Evolutionary conservation across 2,797 vertebrate species (phyloP).

Genomic region (Danio jaintianensis): DNA sequence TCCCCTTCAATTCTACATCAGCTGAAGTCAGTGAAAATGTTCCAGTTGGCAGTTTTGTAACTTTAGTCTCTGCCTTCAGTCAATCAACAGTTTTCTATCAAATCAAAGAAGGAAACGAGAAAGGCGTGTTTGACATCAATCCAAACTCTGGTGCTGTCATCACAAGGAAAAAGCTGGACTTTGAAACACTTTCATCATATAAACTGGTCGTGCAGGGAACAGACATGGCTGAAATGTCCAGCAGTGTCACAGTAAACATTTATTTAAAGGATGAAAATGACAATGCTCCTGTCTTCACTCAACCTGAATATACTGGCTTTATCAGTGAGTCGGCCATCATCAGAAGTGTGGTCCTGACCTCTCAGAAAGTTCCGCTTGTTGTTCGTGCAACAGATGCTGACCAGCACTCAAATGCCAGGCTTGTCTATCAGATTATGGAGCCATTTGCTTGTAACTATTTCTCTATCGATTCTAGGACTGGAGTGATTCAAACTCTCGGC

Average conservation of each 20-base stretch:
- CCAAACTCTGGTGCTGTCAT: conserved; percentile 84
- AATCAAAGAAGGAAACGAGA: conserved; percentile 83
- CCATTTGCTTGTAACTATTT: conserved; percentile 83
- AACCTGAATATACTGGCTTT: conserved; percentile 79
- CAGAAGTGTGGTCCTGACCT: conserved; percentile 83
- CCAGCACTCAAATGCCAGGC: conserved; percentile 80
- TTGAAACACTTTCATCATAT: conserved; percentile 79
- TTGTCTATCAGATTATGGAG: conserved; percentile 86
- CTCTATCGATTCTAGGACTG: conserved; percentile 85
- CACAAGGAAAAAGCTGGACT: conserved; percentile 82
- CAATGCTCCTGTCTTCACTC: conserved; percentile 80
- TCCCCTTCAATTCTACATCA: conserved; percentile 78
- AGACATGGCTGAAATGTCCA: conserved; percentile 85
- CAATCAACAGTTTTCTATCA: conserved; percentile 87
- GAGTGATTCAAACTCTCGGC: conserved; percentile 80
- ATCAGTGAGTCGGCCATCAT: conserved; percentile 82
- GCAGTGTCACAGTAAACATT: conserved; percentile 77
- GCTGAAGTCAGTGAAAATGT: conserved; percentile 81
- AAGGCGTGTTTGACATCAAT: conserved; percentile 80
- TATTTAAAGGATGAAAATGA: conserved; percentile 86
- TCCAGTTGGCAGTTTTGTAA: conserved; percentile 79
- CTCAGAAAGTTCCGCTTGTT: conserved; percentile 79
- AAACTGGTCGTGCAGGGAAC: conserved; percentile 80
- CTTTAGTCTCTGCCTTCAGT: conserved; percentile 79
- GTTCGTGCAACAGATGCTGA: conserved; percentile 83